Evolutionary conservation across 1,140 invertebrate genomes (phyloP).

Genomic region (Drosophila lacertosa): DNA sequence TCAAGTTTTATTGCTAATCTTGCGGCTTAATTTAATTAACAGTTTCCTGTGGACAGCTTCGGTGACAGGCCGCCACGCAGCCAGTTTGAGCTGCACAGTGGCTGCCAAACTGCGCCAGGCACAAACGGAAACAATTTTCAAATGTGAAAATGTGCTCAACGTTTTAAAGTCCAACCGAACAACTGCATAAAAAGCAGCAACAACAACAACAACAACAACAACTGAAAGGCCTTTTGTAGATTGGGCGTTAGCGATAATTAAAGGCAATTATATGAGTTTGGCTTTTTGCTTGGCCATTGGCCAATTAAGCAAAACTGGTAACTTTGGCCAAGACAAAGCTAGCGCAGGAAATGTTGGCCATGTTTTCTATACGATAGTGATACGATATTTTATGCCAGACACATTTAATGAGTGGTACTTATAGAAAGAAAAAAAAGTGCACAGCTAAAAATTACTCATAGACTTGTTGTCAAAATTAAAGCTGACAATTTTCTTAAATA

Average conservation of each 20-base stretch:
- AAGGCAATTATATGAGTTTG: constrained; percentile 77
- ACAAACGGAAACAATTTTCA: constrained; percentile 80
- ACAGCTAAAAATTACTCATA: no score
- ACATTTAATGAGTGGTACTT: no score
- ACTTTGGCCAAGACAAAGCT: constrained; percentile 16
- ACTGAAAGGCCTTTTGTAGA: constrained; percentile 52
- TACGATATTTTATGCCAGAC: neutral
- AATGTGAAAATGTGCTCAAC: constrained; percentile 60
- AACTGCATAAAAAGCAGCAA: constrained; percentile 32
- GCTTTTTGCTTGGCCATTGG: constrained; percentile 60
- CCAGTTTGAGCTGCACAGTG: constrained; percentile 35
- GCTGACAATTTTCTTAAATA: no score
- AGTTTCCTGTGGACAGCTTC: constrained; percentile 58
- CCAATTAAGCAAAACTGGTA: constrained; percentile 77
- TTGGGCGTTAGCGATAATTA: constrained; percentile 81
- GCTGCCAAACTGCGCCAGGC: constrained; percentile 19
- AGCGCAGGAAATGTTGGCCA: constrained; percentile 6
- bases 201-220: constrained; percentile 17
- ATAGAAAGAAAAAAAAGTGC: no score
- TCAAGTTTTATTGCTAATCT: constrained; percentile 60
- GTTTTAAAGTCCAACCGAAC: constrained; percentile 27
- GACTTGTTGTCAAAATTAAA: no score
- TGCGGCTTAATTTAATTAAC: constrained; percentile 77
- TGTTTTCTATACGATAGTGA: neutral
- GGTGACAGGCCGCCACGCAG: constrained; percentile 12